These are phyloP conservation scores for Bucorvus abyssinicus DNA, from an alignment of 2,797 vertebrate genomes.

Conservation along the genomic window DNA sequence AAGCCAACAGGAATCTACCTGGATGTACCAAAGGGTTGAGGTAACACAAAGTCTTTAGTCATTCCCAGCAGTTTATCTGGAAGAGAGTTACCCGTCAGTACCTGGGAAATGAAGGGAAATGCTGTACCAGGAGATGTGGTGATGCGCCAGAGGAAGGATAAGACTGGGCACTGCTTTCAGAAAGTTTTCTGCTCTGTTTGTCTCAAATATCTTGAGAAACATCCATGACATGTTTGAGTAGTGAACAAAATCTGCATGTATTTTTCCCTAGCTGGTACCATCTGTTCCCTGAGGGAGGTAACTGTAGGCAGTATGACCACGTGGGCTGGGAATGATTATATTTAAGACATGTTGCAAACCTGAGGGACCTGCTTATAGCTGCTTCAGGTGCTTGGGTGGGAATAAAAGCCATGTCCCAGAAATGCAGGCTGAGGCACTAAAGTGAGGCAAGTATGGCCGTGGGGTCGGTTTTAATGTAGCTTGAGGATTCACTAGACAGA, in stretches of 20 bases:
- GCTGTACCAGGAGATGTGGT: not conserved
- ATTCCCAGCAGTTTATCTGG: not conserved
- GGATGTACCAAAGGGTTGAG: not conserved
- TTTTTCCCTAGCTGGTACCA: not conserved
- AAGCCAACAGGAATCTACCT: not conserved
- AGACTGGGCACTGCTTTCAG: not conserved
- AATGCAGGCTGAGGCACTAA: not conserved
- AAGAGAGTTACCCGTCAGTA: not conserved
- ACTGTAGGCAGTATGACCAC: not conserved
- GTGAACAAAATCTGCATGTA: not conserved
- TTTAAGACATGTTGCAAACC: not conserved
- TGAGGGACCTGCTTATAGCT: not conserved
- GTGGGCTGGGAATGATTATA: not conserved
- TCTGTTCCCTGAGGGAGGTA: not conserved
- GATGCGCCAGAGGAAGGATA: not conserved
- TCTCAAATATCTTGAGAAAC: not conserved
- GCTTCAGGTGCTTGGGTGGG: not conserved
- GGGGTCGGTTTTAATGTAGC: not conserved
- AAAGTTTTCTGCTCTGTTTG: not conserved
- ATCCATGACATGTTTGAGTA: not conserved
- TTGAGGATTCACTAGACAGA: not conserved
- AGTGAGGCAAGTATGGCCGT: rapidly evolving
- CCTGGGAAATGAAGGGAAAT: not conserved
- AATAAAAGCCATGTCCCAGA: not conserved
- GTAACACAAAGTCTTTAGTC: not conserved